A percentile compares a stretch with the other conserved stretches of the same genome.
Evolutionary conservation across 2,113 vertebrate genomes (phyloP).

Genomic region (Peucedramus taeniatus): DNA sequence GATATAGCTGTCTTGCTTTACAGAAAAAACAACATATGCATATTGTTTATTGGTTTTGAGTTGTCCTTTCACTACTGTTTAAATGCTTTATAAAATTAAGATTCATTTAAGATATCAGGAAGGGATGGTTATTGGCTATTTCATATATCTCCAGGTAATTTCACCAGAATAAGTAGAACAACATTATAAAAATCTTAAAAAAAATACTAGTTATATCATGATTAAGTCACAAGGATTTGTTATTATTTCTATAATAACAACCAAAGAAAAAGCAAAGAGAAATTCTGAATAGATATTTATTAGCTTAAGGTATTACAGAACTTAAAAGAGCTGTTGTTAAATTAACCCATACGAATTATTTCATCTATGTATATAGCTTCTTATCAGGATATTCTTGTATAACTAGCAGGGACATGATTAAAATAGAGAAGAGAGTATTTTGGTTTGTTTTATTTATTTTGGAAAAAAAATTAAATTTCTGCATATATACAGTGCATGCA

Average conservation of each 20-base stretch:
- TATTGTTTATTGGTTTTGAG: neutral
- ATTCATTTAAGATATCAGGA: neutral
- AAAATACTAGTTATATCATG: neutral
- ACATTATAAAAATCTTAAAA: neutral
- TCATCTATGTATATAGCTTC: neutral
- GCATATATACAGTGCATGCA: neutral
- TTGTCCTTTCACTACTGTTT: neutral
- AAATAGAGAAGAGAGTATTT: neutral
- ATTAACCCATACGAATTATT: neutral
- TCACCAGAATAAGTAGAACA: neutral
- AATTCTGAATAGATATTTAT: neutral
- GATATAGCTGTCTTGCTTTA: neutral
- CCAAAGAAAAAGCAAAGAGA: neutral
- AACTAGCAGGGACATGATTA: neutral
- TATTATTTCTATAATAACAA: neutral
- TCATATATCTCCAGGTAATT: neutral
- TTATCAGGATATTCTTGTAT: neutral
- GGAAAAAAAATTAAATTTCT: neutral
- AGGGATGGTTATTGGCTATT: neutral
- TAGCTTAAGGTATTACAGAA: neutral
- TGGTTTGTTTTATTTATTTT: neutral
- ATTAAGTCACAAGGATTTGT: neutral
- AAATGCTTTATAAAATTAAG: neutral
- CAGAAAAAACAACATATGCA: neutral
- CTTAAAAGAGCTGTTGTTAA: neutral